Base-by-base conservation (phyloP, 2,797 vertebrate species). In the Atherinosoma microstoma region DNA sequence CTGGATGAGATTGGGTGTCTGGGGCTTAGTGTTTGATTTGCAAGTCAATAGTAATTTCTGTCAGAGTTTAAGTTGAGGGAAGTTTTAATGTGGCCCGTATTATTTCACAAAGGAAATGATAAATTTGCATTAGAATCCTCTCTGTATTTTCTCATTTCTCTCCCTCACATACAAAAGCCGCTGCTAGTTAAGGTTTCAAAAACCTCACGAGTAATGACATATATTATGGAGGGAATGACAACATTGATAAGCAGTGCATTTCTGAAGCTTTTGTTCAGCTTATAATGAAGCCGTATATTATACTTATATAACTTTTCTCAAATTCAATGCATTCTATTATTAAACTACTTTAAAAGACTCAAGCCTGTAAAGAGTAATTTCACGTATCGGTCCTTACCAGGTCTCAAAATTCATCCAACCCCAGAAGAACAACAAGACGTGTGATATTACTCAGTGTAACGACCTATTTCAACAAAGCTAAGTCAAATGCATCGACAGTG, bases 31-130 rank as follows among this genome's bases (percentile, higher is more conserved):
- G 85, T 84, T 87, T 86, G 86, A 92, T 91, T 92, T 91, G 89
- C 88, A 90, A 91, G 89, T 93, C 91, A 87, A 91, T 86, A 79
- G 87, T 86, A 8, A 68, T 85, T 91, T 86, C 79, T 88, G 76
- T 89, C 84, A 71, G 81, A 87, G 73, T 90, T 91, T 80, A 78
- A 84, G 67, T 85, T 78, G 78, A 84, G 83, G 82, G 74, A 90
- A 90, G 84, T 89, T 92, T 92, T 87, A 89, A 90, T 84, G 83
- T 78, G 54, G 73, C 75, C 76, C 57, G 81, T 84, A 79, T 87
- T 84, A 87, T 84, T 90, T 87, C 83, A 73, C 30, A 77, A 0
- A 42, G 68, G 83, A 85, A 87, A 78, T 67, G 64, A 89, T 65
- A 67, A 13, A 89, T 89, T 89, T 87, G 82, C 86, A 89, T 91